Evolutionary conservation across 2,797 vertebrate species (phyloP).

Genomic region (Aldrovandia affinis): DNA sequence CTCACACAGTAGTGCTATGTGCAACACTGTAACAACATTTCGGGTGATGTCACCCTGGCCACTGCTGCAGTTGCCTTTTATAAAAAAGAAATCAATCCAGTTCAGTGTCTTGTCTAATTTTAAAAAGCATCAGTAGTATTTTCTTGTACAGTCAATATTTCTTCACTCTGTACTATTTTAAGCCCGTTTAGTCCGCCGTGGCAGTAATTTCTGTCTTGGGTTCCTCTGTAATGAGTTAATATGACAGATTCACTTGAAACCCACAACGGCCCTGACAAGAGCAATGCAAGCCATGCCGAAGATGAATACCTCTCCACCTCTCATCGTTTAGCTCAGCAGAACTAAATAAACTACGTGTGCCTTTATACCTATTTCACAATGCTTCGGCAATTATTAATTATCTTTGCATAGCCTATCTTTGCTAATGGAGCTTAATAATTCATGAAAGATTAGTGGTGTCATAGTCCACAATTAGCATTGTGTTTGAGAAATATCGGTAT

Average conservation of each 20-base stretch:
- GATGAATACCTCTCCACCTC: constrained; percentile 36
- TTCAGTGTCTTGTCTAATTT: not conserved
- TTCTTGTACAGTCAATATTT: not conserved
- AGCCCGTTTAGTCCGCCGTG: not conserved
- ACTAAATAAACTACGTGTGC: constrained; percentile 56
- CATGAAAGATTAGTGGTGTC: constrained; percentile 77
- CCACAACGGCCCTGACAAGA: not conserved
- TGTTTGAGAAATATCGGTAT: constrained; percentile 69
- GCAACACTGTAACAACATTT: not conserved
- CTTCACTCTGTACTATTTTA: not conserved
- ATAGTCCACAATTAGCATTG: constrained; percentile 72
- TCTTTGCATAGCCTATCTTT: constrained; percentile 68
- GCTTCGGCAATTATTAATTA: constrained; percentile 51
- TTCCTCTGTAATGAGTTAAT: not conserved
- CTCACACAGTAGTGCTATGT: not conserved
- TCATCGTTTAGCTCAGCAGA: constrained; percentile 50
- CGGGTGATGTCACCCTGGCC: not conserved
- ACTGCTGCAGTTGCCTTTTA: not conserved
- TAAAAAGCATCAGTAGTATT: not conserved
- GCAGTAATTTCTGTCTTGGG: not conserved
- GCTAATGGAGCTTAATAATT: constrained; percentile 80
- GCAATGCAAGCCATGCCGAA: not conserved
- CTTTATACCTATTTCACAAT: constrained; percentile 56
- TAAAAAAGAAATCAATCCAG: not conserved
- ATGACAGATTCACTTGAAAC: not conserved